Conservation (phyloP, 1,140 invertebrate species). For the Drosophila parvula region DNA sequence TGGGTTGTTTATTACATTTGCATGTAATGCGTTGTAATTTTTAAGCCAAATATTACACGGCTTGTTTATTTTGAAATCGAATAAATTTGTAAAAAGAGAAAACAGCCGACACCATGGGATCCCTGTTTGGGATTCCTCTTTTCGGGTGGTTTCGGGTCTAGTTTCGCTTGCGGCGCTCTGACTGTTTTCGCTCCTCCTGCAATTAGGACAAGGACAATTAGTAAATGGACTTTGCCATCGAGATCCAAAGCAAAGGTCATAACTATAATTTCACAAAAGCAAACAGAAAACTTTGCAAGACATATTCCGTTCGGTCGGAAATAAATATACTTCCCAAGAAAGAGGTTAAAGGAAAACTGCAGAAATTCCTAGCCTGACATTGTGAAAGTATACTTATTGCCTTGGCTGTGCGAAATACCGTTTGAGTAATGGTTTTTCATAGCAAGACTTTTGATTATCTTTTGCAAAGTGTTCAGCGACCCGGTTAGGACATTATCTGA, state of each 20-base stretch:
- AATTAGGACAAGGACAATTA: conserved; percentile 30
- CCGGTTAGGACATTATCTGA: conserved; percentile 24
- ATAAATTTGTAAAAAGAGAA: conserved; percentile 26
- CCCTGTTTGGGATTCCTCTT: neutral
- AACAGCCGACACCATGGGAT: conserved; percentile 8
- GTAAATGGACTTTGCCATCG: neutral
- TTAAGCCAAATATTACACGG: conserved; percentile 53
- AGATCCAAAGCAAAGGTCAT: conserved; percentile 46
- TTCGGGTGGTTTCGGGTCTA: conserved; percentile 33
- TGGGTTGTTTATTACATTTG: conserved; percentile 17
- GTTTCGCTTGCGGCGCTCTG: conserved; percentile 72
- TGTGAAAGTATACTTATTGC: conserved; percentile 81
- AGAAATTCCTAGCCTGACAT: conserved; percentile 27
- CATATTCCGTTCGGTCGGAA: conserved; percentile 42
- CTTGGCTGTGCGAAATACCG: conserved; percentile 49
- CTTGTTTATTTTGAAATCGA: conserved; percentile 9
- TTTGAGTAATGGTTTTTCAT: conserved; percentile 26
- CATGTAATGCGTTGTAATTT: conserved; percentile 37
- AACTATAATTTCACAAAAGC: conserved; percentile 76
- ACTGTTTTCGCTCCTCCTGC: conserved; percentile 81
- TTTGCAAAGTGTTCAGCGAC: conserved; percentile 57
- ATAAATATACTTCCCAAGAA: conserved; percentile 65
- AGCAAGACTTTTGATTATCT: conserved; percentile 29
- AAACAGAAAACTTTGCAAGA: conserved; percentile 39
- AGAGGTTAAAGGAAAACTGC: conserved; percentile 5